phyloP scores from a whole-genome alignment of 2,113 vertebrate species.

The Pagrus major region DNA sequence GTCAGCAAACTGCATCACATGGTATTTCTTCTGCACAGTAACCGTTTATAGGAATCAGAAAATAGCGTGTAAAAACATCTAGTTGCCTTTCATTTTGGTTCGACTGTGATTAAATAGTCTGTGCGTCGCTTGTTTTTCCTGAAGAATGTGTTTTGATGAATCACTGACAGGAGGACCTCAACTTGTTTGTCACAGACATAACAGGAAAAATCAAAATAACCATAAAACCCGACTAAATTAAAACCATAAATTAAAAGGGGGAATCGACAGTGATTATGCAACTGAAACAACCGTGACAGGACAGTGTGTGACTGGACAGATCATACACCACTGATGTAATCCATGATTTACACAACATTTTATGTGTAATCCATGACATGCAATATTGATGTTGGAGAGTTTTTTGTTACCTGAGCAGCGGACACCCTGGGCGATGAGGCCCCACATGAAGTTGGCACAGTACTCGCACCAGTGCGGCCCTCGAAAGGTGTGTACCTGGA shows the following conservation, averaged over 20 bases:
- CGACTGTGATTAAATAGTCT: neutral
- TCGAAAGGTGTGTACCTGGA: slow-evolving; percentile 94
- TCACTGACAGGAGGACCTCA: slow-evolving; percentile 18
- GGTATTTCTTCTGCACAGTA: neutral
- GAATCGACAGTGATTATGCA: neutral
- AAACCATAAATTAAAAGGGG: neutral
- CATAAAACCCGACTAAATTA: neutral
- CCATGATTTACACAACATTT: neutral
- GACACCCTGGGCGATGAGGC: slow-evolving; percentile 98
- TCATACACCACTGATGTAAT: slow-evolving; percentile 18
- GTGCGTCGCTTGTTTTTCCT: neutral
- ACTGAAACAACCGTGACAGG: slow-evolving; percentile 11
- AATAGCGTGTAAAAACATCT: neutral
- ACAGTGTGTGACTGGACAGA: neutral
- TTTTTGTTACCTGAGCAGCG: slow-evolving; percentile 92
- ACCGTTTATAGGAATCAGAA: neutral
- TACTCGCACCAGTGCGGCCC: slow-evolving; percentile 99
- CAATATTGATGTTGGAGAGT: neutral
- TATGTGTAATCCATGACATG: slow-evolving; percentile 6
- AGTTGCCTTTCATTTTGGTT: neutral
- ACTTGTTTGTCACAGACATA: slow-evolving; percentile 45
- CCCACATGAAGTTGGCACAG: slow-evolving; percentile 99
- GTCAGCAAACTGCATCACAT: neutral
- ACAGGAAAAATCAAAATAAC: slow-evolving; percentile 40
- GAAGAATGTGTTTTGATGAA: slow-evolving; percentile 42